Evolutionary conservation across 1,140 invertebrate species (phyloP), one percentile per base, ranked within the genome.

Genomic region (Pogonognathellus flavescens): DNA sequence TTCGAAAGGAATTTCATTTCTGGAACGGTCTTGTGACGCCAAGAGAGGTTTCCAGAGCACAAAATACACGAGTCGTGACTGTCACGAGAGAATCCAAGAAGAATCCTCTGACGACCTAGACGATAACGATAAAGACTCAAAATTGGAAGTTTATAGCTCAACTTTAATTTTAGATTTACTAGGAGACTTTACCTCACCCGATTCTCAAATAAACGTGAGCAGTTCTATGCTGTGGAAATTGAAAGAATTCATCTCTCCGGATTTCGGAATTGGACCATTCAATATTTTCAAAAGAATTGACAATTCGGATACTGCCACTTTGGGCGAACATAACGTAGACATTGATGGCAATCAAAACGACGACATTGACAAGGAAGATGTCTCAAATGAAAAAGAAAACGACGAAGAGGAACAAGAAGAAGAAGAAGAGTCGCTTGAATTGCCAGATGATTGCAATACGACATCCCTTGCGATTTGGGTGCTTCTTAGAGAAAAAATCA

Each of bases 121-220:
- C 6, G 31, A 6, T 41, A 6, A 41, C n/a, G 80, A 22, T 16
- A n/a, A 82, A 11, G 41, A 72, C 7, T 55, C 9, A 31, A 81
- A 81, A 81, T 13, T 57, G 80, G 81, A 82, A 62, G 53, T 62
- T 82, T 62, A 57, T 59, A 82, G 50, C 18, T 82, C 81, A 16
- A 62, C 49, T 62, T 41, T 82, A 82, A 62, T 62, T 57, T 62
- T 82, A 60, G 81, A 82, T 82, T 62, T 82, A 20, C n/a, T 82
- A 18, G 81, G 81, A 31, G 55, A 60, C 18, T 4, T 81, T 8
- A n/a, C 25, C 1, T 8, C 25, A 10, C 0, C 31, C 25, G 31
- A 49, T 18, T 49, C 31, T 25, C 55, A 82, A 16, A 60, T 49
- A 57, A 59, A 82, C 16, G 14, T 82, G 25, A 60, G 49, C 18